These are phyloP conservation scores for Pseudoips prasinana DNA, from an alignment of 2,888 invertebrate species.

Conservation along the genomic window DNA sequence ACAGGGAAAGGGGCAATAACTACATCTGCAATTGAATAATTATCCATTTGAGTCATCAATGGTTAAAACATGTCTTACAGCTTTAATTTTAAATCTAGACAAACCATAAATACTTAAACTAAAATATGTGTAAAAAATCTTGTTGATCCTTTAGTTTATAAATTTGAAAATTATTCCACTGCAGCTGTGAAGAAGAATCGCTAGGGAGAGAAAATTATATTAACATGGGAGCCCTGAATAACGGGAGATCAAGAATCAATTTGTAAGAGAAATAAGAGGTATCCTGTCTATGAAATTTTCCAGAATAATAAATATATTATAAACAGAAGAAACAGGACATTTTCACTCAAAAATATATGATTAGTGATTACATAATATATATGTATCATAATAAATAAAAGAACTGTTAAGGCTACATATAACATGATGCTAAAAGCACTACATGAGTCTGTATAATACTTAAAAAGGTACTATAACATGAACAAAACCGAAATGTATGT, in stretches of 20 bases:
- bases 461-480: no score
- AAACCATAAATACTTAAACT: conserved; percentile 59
- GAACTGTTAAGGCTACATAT: no score
- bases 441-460: no score
- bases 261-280: conserved; percentile 77
- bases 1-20: conserved; percentile 56
- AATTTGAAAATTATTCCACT: conserved; percentile 74
- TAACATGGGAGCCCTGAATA: conserved; percentile 42
- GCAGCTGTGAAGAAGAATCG: conserved; percentile 72
- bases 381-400: no score
- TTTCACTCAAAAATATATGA: background rate
- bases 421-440: no score
- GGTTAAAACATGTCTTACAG: conserved; percentile 82
- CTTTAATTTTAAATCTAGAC: conserved; percentile 57
- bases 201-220: conserved; percentile 72
- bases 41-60: conserved; percentile 75
- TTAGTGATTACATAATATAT: no score
- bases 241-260: conserved; percentile 46
- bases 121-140: conserved; percentile 51
- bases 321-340: conserved; percentile 26
- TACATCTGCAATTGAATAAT: conserved; percentile 78
- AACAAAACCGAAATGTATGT: no score
- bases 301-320: conserved; percentile 49
- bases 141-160: conserved; percentile 61
- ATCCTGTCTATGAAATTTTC: conserved; percentile 75